These are phyloP conservation scores for Cyrtonyx montezumae DNA, from an alignment of 2,113 vertebrate genomes.

Conservation along the genomic window DNA sequence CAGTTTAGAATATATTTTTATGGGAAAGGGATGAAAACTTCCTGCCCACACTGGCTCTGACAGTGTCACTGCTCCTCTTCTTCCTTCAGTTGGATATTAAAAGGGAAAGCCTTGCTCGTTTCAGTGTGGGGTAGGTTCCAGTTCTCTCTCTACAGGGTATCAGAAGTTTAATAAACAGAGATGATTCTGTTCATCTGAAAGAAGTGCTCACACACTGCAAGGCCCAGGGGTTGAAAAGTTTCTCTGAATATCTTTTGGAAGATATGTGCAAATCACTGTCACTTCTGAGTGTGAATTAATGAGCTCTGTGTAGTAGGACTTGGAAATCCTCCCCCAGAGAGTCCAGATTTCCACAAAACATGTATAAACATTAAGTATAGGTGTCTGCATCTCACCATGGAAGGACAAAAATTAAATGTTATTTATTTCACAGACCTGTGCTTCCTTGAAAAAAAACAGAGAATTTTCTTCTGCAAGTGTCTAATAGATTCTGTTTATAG, in stretches of 20 bases:
- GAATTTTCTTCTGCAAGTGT: not conserved
- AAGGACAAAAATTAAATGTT: not conserved
- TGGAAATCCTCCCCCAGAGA: not conserved
- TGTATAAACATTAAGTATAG: not conserved
- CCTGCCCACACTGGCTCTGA: not conserved
- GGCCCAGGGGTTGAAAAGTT: not conserved
- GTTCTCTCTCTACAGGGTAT: not conserved
- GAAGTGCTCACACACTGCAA: not conserved
- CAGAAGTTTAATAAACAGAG: not conserved
- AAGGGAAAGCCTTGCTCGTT: not conserved
- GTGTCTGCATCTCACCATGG: not conserved
- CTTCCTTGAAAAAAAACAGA: not conserved
- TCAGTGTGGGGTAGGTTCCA: not conserved
- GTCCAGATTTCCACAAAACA: not conserved
- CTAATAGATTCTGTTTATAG: not conserved
- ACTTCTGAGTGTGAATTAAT: not conserved
- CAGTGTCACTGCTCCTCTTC: not conserved
- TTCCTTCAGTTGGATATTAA: not conserved
- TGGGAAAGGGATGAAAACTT: not conserved
- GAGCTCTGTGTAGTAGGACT: not conserved
- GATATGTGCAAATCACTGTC: not conserved
- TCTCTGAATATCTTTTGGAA: not conserved
- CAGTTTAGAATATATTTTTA: not conserved
- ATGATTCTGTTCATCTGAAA: not conserved
- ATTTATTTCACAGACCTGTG: not conserved